Conservation (phyloP, 1,140 invertebrate species). For the Drosophila bocqueti region DNA sequence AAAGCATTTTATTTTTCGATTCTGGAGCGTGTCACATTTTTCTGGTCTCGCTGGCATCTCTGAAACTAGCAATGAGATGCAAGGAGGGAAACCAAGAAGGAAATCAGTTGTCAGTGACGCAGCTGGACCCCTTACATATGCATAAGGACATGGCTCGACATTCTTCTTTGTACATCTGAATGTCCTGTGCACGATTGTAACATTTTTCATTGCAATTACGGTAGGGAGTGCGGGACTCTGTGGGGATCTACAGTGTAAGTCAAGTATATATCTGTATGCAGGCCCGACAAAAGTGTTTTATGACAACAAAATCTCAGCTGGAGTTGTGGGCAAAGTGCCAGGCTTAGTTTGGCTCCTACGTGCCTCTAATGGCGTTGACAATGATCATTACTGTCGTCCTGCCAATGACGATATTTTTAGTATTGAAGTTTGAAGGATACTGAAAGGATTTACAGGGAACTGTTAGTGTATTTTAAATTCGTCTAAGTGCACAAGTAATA, state of each 20-base stretch:
- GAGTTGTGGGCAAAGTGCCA: conserved; percentile 73
- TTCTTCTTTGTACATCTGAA: conserved; percentile 58
- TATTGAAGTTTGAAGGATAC: neutral
- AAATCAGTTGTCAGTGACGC: conserved; percentile 64
- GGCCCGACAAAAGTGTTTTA: conserved; percentile 65
- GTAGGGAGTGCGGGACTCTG: neutral
- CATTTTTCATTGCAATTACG: conserved; percentile 75
- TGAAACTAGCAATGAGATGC: conserved; percentile 4
- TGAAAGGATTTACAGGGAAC: neutral
- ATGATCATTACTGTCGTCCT: conserved; percentile 32
- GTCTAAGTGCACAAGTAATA: neutral
- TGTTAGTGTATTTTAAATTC: neutral
- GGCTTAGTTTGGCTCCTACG: conserved; percentile 47
- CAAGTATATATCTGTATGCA: conserved; percentile 13
- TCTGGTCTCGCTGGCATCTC: neutral
- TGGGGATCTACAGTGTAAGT: neutral
- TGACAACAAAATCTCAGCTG: conserved; percentile 71
- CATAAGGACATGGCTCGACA: conserved; percentile 28
- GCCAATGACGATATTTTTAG: conserved; percentile 8
- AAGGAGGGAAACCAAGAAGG: conserved; percentile 1
- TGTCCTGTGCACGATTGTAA: conserved; percentile 72
- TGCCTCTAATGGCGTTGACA: conserved; percentile 54
- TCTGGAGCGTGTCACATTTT: neutral
- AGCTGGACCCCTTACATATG: conserved; percentile 49
- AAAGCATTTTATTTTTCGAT: neutral